phyloP scores from a whole-genome alignment of 2,888 invertebrate genomes.

The Troglohyphantes excavatus region DNA sequence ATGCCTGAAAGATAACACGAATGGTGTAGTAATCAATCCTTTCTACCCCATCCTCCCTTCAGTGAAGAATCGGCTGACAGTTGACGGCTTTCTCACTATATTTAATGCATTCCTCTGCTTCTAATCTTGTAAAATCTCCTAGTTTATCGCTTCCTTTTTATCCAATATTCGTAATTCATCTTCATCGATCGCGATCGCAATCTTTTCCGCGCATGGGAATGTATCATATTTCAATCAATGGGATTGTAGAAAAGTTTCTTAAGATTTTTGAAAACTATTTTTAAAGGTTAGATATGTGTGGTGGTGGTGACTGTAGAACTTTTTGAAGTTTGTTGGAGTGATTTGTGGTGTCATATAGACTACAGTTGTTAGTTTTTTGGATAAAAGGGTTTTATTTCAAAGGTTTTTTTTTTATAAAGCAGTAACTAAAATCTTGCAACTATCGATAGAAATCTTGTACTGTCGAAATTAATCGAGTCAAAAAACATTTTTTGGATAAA shows the following conservation, averaged over 20 bases:
- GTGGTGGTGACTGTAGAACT: no score
- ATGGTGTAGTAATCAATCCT: conserved; percentile 19
- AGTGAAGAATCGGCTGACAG: conserved; percentile 12
- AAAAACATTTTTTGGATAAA: no score
- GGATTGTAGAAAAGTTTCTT: not conserved
- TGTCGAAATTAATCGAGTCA: no score
- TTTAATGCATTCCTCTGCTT: conserved; percentile 9
- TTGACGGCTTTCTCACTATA: conserved; percentile 12
- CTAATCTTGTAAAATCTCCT: conserved; percentile 2
- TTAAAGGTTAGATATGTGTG: not conserved
- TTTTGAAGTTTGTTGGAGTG: no score
- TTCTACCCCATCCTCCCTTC: not conserved
- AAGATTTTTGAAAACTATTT: not conserved
- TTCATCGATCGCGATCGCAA: conserved; percentile 17
- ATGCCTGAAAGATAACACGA: not conserved
- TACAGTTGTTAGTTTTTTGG: no score
- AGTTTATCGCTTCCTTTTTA: not conserved
- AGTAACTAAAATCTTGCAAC: no score
- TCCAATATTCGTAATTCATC: conserved; percentile 28
- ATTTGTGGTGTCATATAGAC: no score
- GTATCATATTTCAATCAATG: conserved; percentile 31
- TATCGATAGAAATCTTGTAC: no score
- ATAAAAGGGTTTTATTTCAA: no score
- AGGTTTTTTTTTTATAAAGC: no score
- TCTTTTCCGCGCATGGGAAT: not conserved